Evolutionary conservation across 2,888 invertebrate genomes (phyloP).

Genomic region (Cordilura impudica): DNA sequence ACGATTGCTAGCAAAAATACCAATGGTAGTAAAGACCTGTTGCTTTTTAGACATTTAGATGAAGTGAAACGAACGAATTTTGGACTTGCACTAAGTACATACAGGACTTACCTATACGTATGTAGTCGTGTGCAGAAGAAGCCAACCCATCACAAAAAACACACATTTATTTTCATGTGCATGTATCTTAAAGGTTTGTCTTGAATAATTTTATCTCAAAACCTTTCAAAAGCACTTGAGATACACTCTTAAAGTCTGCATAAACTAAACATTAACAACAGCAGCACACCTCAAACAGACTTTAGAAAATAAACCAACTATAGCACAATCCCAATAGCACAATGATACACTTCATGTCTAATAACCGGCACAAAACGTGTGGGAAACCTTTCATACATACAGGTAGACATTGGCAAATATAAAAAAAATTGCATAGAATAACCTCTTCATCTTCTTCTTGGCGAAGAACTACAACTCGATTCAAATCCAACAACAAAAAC

Average conservation of each 20-base stretch:
- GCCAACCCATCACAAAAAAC: neutral
- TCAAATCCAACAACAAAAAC: neutral
- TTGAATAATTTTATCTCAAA: slow-evolving; percentile 47
- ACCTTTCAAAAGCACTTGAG: slow-evolving; percentile 53
- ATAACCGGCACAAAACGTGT: slow-evolving; percentile 50
- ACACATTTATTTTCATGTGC: neutral
- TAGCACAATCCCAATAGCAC: slow-evolving; percentile 32
- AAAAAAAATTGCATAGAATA: slow-evolving; percentile 7
- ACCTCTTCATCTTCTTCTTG: neutral
- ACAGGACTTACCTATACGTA: too few relatives aligned
- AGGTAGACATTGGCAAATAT: slow-evolving; percentile 38
- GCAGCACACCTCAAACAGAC: slow-evolving; percentile 25
- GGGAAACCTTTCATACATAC: slow-evolving; percentile 49
- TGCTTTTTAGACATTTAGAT: slow-evolving; percentile 29
- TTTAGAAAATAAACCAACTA: slow-evolving; percentile 15
- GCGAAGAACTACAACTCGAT: neutral
- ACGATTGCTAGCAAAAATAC: slow-evolving; percentile 2
- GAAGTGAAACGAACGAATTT: slow-evolving; percentile 33
- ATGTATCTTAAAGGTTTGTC: slow-evolving; percentile 34
- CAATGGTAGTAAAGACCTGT: slow-evolving; percentile 43
- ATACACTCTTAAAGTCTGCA: slow-evolving; percentile 29
- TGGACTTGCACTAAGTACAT: slow-evolving; percentile 13
- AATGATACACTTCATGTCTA: slow-evolving; percentile 57
- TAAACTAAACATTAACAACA: neutral
- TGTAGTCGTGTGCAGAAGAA: too few relatives aligned